Evolutionary conservation across 2,797 vertebrate genomes (phyloP).

Genomic region (Steatocranus sp.): DNA sequence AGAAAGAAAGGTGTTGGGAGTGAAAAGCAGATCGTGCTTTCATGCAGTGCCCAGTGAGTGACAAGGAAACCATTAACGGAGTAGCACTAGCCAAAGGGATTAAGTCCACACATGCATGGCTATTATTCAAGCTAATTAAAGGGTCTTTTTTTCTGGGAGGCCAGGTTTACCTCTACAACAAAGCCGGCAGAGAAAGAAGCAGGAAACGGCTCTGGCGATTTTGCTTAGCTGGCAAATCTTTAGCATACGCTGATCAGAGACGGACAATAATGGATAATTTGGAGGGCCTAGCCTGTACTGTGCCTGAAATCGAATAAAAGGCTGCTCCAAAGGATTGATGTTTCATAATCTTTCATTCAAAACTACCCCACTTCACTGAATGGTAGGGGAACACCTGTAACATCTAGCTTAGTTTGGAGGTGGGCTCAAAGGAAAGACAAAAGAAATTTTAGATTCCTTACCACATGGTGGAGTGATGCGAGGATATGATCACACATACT

Average conservation of each 20-base stretch:
- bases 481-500: neutral
- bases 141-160: conserved; percentile 66
- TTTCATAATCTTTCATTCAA: neutral
- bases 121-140: conserved; percentile 83
- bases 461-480: neutral
- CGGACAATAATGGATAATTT: conserved; percentile 43
- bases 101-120: conserved; percentile 79
- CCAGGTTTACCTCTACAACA: conserved; percentile 74
- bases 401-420: neutral
- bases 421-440: neutral
- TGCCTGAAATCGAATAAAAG: conserved; percentile 26
- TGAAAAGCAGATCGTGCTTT: conserved; percentile 75
- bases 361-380: neutral
- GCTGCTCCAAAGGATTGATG: neutral
- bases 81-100: conserved; percentile 71
- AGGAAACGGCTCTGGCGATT: conserved; percentile 72
- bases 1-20: conserved; percentile 66
- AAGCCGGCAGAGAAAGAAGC: conserved; percentile 67
- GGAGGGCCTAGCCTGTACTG: conserved; percentile 18
- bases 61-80: conserved; percentile 82
- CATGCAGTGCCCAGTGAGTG: conserved; percentile 74
- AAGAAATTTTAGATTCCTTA: neutral
- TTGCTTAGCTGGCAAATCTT: conserved; percentile 60
- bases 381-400: neutral
- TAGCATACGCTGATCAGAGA: conserved; percentile 42